phyloP scores from a whole-genome alignment of 2,113 vertebrate genomes.

The Tylochromis polylepis region DNA sequence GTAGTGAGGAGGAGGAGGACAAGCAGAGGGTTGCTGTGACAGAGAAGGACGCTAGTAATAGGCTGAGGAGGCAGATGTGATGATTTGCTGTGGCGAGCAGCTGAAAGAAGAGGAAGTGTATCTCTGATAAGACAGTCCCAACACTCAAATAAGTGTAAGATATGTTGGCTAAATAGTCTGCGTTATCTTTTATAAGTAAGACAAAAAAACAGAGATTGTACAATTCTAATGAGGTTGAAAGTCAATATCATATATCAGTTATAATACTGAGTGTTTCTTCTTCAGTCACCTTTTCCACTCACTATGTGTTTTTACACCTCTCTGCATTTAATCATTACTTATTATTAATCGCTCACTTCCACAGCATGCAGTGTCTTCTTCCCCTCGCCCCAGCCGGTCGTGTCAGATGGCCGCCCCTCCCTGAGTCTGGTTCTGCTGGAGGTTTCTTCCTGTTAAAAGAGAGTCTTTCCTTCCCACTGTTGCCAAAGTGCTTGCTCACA shows the following conservation, averaged over 20 bases:
- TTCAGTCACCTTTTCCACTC: background rate
- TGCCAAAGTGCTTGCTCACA: background rate
- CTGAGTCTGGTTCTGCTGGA: background rate
- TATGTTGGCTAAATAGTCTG: background rate
- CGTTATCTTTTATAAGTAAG: background rate
- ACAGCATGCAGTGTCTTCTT: background rate
- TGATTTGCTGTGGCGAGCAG: background rate
- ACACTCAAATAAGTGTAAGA: background rate
- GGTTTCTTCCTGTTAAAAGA: background rate
- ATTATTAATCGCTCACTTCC: fast-evolving
- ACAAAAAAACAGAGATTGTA: background rate
- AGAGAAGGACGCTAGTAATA: background rate
- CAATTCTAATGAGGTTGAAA: background rate
- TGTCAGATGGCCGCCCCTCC: background rate
- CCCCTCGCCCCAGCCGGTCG: background rate
- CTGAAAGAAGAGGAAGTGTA: background rate
- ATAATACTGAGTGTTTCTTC: background rate
- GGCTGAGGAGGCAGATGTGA: background rate
- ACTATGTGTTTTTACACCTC: background rate
- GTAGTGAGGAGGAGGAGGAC: too few relatives aligned
- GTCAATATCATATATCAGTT: background rate
- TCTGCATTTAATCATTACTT: background rate
- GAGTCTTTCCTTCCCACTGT: background rate
- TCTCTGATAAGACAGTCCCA: background rate
- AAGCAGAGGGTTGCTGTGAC: background rate